phyloP scores from a whole-genome alignment of 2,888 invertebrate genomes.

The Patella caerulea region DNA sequence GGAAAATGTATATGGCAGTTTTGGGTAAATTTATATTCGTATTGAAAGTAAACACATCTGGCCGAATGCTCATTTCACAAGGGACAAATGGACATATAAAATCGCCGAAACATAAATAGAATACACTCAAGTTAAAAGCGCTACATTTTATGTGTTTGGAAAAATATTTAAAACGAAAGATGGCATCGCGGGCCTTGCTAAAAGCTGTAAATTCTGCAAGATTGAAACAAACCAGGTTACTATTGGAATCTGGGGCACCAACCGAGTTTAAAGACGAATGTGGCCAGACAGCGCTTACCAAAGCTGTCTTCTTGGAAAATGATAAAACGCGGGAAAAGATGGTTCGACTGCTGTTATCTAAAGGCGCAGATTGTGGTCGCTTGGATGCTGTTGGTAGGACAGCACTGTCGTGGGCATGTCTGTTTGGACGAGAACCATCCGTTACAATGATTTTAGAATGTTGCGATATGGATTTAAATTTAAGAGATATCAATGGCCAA shows the following conservation, averaged over 20 bases:
- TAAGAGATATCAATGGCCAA: conserved; percentile 13
- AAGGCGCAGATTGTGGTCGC: conserved; percentile 4
- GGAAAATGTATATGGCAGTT: too few species aligned
- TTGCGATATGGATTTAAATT: conserved; percentile 10
- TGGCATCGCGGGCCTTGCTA: conserved; percentile 17
- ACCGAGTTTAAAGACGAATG: conserved; percentile 7
- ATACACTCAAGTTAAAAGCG: too few species aligned
- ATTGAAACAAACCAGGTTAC: conserved; percentile 11
- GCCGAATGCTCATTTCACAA: too few species aligned
- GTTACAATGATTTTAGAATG: conserved; percentile 9
- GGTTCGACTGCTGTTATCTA: conserved; percentile 15
- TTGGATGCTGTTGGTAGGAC: conserved; percentile 4
- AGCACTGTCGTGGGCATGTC: conserved; percentile 22
- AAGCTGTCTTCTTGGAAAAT: conserved; percentile 13
- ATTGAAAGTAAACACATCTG: too few species aligned
- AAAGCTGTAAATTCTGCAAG: conserved; percentile 18
- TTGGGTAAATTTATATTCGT: too few species aligned
- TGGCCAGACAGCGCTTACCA: conserved; percentile 18
- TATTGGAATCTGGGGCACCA: conserved; percentile 16
- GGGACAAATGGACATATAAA: too few species aligned
- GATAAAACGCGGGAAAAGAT: conserved; percentile 3
- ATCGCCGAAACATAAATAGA: too few species aligned
- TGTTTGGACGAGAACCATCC: background rate
- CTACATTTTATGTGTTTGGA: too few species aligned
- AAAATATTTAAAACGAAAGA: background rate